These are phyloP conservation scores for Meteorus sp. DNA, from an alignment of 1,140 invertebrate genomes.

Conservation along the genomic window DNA sequence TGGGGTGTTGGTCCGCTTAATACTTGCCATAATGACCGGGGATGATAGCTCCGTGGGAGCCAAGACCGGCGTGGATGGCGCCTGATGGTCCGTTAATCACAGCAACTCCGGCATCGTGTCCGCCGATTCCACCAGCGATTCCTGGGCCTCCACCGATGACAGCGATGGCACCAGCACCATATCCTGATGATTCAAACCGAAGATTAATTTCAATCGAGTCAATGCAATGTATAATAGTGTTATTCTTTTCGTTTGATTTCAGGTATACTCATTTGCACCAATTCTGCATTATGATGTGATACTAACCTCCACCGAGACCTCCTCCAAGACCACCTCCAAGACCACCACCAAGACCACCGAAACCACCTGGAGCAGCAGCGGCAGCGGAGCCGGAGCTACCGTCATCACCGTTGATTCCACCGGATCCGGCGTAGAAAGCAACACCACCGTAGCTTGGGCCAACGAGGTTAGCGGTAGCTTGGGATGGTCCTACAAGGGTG, in stretches of 20 bases:
- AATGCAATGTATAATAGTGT: too few relatives aligned
- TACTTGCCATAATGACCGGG: slow-evolving; percentile 52
- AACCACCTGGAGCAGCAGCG: slow-evolving; percentile 50
- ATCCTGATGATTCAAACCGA: not conserved
- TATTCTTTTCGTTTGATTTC: too few relatives aligned
- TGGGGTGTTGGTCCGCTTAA: slow-evolving; percentile 55
- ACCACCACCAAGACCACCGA: slow-evolving; percentile 32
- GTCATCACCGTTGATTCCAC: slow-evolving; percentile 58
- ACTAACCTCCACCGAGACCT: slow-evolving; percentile 26
- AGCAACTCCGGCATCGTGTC: slow-evolving; percentile 58
- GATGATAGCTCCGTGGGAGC: slow-evolving; percentile 60
- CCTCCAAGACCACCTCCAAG: too few relatives aligned
- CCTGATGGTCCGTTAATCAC: slow-evolving; percentile 60
- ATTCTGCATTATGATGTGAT: too few relatives aligned
- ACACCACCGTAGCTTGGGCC: slow-evolving; percentile 57
- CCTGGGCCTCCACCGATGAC: slow-evolving; percentile 54
- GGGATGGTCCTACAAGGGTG: slow-evolving; percentile 54
- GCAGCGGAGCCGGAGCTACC: slow-evolving; percentile 57
- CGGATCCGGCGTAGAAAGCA: slow-evolving; percentile 54
- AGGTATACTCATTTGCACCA: too few relatives aligned
- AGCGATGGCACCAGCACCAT: slow-evolving; percentile 53
- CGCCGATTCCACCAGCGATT: slow-evolving; percentile 54
- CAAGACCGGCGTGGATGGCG: slow-evolving; percentile 58
- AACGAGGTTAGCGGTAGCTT: slow-evolving; percentile 55
- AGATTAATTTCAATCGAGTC: not conserved